phyloP scores from a whole-genome alignment of 37 sponge, comb jelly and placozoan species.

The Beroe forskalii region DNA sequence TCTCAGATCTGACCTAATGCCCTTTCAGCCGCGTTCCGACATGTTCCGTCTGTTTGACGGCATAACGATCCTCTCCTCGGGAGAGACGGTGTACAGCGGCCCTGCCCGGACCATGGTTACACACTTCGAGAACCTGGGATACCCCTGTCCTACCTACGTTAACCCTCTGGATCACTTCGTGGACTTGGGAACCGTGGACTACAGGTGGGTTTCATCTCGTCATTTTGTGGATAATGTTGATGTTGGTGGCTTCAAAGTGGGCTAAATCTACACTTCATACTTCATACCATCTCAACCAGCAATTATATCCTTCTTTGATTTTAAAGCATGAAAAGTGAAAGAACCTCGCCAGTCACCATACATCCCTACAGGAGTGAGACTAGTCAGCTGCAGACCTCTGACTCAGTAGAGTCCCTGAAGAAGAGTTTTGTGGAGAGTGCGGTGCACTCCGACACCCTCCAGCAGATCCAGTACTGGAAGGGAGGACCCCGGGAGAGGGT shows the following conservation, averaged over 20 bases:
- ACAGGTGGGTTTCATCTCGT: constrained; percentile 36
- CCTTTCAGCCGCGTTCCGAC: constrained; percentile 56
- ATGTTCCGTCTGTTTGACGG: constrained; percentile 65
- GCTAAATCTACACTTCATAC: too few species aligned
- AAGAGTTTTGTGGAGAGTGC: constrained; percentile 55
- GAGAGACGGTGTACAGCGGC: constrained; percentile 52
- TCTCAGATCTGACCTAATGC: too few species aligned
- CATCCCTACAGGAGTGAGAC: constrained; percentile 61
- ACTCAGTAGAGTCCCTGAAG: constrained; percentile 50
- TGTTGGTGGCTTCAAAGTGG: too few species aligned
- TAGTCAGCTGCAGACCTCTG: constrained; percentile 36
- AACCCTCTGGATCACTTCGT: constrained; percentile 46
- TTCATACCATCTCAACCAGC: too few species aligned
- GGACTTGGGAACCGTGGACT: constrained; percentile 55
- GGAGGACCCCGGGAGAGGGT: constrained; percentile 35
- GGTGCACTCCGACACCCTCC: constrained; percentile 16
- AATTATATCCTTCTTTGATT: too few species aligned
- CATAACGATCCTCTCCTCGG: constrained; percentile 48
- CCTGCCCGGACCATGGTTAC: constrained; percentile 23
- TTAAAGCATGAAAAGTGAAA: too few species aligned
- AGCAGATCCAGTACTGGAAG: constrained; percentile 56
- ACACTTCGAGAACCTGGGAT: constrained; percentile 45
- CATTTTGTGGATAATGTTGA: background rate
- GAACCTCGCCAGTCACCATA: too few species aligned
- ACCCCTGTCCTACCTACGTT: constrained; percentile 33